A percentile compares a stretch with the other conserved stretches of the same genome.
phyloP scores from a whole-genome alignment of 2,888 invertebrate species.

The Leucophenga maculata region DNA sequence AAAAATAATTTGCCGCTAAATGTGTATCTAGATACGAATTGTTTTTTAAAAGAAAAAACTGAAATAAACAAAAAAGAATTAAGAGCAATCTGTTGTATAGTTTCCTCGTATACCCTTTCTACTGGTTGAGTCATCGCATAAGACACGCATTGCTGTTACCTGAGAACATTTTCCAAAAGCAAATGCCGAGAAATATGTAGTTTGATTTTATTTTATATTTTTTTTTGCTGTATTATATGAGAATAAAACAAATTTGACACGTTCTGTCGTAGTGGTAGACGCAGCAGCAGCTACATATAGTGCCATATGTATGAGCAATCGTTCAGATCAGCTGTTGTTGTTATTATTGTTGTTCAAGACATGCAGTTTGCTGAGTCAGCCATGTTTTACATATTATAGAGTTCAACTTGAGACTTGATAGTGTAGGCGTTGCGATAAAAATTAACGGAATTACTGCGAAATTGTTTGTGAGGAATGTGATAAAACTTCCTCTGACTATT shows the following conservation, averaged over 20 bases:
- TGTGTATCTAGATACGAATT: constrained; percentile 38
- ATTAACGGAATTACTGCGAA: too few relatives aligned
- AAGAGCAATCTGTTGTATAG: not conserved
- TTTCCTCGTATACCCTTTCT: not conserved
- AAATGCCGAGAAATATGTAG: not conserved
- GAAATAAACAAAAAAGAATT: constrained; percentile 1
- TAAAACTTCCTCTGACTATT: too few relatives aligned
- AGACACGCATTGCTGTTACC: not conserved
- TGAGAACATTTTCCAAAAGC: not conserved
- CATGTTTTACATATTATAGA: too few relatives aligned
- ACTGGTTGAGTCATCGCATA: constrained; percentile 4
- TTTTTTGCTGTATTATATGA: not conserved
- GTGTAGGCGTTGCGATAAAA: too few relatives aligned
- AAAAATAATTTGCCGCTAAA: constrained; percentile 49
- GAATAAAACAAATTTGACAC: not conserved
- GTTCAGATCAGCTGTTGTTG: too few relatives aligned
- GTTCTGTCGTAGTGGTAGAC: not conserved
- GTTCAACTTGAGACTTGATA: too few relatives aligned
- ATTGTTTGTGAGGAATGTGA: too few relatives aligned
- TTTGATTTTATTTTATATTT: not conserved
- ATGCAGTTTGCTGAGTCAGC: too few relatives aligned
- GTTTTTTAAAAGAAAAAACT: not conserved
- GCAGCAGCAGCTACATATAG: too few relatives aligned
- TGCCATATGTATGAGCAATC: too few relatives aligned
- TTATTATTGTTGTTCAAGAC: too few relatives aligned